phyloP scores from a whole-genome alignment of 2,888 invertebrate species.

The Megalurothrips usitatus region DNA sequence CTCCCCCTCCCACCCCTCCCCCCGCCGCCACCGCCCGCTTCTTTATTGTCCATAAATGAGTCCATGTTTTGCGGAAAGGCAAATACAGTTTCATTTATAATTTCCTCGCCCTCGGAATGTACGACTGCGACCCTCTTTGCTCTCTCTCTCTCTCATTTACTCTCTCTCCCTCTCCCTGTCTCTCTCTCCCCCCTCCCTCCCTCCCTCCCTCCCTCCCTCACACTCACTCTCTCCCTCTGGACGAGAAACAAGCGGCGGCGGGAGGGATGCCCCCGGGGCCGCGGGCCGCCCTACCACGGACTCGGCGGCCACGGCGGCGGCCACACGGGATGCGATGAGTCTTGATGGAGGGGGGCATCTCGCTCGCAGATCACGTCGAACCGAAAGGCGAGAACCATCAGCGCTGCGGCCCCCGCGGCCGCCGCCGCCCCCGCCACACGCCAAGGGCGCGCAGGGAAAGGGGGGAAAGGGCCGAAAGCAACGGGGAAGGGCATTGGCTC shows the following conservation, averaged over 20 bases:
- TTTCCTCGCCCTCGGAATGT: background rate
- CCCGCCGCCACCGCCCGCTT: too few relatives aligned
- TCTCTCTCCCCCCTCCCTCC: background rate
- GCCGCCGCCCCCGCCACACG: background rate
- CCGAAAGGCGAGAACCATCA: conserved; percentile 16
- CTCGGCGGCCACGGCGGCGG: background rate
- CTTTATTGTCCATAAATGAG: conserved; percentile 1
- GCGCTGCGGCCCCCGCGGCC: background rate
- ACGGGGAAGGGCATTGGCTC: too few relatives aligned
- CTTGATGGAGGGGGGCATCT: background rate
- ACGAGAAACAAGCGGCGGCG: too few relatives aligned
- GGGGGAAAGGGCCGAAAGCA: too few relatives aligned
- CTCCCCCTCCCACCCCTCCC: background rate
- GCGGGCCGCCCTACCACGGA: background rate
- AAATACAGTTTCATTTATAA: background rate
- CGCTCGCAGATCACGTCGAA: conserved; percentile 16
- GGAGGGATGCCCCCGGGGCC: too few relatives aligned
- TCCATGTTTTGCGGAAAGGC: background rate
- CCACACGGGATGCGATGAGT: background rate
- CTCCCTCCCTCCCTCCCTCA: background rate
- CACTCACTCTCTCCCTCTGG: background rate
- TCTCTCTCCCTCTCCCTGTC: background rate
- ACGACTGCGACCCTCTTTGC: background rate
- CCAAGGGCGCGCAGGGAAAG: background rate
- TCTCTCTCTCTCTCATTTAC: background rate